Base-by-base conservation (phyloP, 2,113 vertebrate genomes). In the Gallinago jamesoni region DNA sequence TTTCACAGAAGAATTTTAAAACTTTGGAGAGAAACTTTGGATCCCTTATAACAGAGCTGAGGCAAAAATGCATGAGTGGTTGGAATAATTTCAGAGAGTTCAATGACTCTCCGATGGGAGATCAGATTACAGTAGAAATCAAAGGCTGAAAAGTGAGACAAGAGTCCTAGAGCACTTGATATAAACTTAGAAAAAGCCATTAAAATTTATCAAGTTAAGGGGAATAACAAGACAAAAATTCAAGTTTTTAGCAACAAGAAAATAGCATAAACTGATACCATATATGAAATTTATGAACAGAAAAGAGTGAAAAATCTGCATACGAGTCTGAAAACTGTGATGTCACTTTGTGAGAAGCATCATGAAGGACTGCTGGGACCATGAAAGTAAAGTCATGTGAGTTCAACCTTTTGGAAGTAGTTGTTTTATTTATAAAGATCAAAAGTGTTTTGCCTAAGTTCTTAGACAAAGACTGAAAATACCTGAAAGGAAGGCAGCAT, bases 21-120 rank as follows among this genome's bases (percentile, higher is more conserved):
- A 70, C 50, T 84, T 89, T 59, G 35, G 59, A 69, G 45, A 77
- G 30, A 78, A 93, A 72, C 52, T 84, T 87, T 64, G 60, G 22
- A 63, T 89, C 19, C 23, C 69, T 67, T 59, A 39, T 72, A 96
- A 89, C 24, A 89, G n/a, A 91, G 22, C 4, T 75, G 60, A 75
- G 25, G 59, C 52, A 91, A 89, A 94, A 93, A 82, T 9, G 64
- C 10, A 16, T 31, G 16, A 91, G 28, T 67, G 19, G 37, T 30
- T 93, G 69, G 69, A 91, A 93, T 70, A 78, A 72, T 91, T 93
- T 93, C 37, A 72, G 63, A 66, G 7, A 93, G 20, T 89, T 94
- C 92, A 93, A 21, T 84, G 73, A 31, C 31, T 78, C n/a, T 91
- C 84, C 0, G 0, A 23, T 67, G 74, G 56, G 35, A 94, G 56